phyloP scores from a whole-genome alignment of 2,797 vertebrate genomes.

The Muraenolepis orangiensis region DNA sequence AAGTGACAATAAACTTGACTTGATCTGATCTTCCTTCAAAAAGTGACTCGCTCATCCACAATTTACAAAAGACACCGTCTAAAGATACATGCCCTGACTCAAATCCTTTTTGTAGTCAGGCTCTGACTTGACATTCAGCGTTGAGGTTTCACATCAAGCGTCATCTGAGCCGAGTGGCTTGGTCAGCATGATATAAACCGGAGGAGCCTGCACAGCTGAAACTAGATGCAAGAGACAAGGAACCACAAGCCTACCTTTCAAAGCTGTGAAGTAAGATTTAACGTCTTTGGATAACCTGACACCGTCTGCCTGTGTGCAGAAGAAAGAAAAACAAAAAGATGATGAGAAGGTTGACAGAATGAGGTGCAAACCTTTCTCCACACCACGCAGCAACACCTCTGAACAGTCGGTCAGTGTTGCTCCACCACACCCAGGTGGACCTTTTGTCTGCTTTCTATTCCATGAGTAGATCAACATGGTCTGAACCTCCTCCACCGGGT shows the following conservation, averaged over 20 bases:
- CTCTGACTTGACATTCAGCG: background rate
- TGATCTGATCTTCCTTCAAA: background rate
- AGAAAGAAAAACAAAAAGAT: slow-evolving; percentile 4
- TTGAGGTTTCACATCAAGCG: background rate
- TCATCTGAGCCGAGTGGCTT: background rate
- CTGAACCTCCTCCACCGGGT: background rate
- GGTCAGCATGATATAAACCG: background rate
- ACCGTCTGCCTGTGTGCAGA: slow-evolving; percentile 77
- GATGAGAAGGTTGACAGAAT: background rate
- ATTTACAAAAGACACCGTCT: slow-evolving; percentile 45
- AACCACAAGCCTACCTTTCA: slow-evolving; percentile 77
- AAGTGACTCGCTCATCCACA: slow-evolving; percentile 3
- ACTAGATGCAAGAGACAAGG: background rate
- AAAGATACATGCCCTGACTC: slow-evolving; percentile 39
- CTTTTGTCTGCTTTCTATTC: background rate
- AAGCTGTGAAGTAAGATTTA: slow-evolving; percentile 79
- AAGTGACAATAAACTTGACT: too few species aligned
- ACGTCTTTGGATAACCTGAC: slow-evolving; percentile 85
- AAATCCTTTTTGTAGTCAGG: slow-evolving; percentile 45
- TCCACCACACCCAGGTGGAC: background rate
- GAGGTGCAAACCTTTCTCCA: background rate
- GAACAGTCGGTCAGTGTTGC: background rate
- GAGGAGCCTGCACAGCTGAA: background rate
- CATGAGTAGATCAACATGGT: background rate
- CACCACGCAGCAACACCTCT: background rate